Percentiles rank a stretch among this genome's conserved stretches.
Conservation (phyloP, 2,888 invertebrate genomes). For the Homarus gammarus region DNA sequence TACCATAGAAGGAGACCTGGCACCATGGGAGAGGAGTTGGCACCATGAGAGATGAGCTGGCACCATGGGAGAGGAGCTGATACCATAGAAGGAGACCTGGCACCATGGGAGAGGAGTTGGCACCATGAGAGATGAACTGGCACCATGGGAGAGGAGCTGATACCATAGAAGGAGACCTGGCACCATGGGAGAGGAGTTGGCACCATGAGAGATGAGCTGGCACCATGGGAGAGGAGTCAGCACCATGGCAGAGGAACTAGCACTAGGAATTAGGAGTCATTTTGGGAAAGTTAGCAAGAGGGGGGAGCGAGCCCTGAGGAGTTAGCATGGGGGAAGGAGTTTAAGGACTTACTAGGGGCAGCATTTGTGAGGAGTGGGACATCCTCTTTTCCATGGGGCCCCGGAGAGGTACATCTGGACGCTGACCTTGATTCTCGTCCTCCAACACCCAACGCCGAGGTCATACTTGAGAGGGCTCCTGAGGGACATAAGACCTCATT, state of each 20-base stretch:
- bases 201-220: too few relatives aligned
- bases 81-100: too few relatives aligned
- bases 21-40: too few relatives aligned
- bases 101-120: too few relatives aligned
- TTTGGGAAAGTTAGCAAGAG: neutral
- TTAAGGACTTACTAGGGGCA: slow-evolving; percentile 73
- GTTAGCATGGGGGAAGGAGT: slow-evolving; percentile 34
- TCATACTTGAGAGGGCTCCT: slow-evolving; percentile 75
- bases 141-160: neutral
- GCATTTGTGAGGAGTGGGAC: slow-evolving; percentile 74
- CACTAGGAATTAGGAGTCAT: neutral
- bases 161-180: neutral
- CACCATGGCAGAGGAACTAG: neutral
- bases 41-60: too few relatives aligned
- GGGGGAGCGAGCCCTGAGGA: slow-evolving; percentile 30
- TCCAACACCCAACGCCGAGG: slow-evolving; percentile 71
- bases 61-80: too few relatives aligned
- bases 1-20: too few relatives aligned
- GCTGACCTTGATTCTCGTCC: slow-evolving; percentile 71
- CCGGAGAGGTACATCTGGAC: slow-evolving; percentile 75
- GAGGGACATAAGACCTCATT: slow-evolving; percentile 68
- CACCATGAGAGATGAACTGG: too few relatives aligned
- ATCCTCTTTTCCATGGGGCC: slow-evolving; percentile 74
- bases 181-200: neutral
- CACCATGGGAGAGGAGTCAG: neutral